Evolutionary conservation across 2,888 invertebrate species (phyloP).

Genomic region (Entomobrya multifasciata): DNA sequence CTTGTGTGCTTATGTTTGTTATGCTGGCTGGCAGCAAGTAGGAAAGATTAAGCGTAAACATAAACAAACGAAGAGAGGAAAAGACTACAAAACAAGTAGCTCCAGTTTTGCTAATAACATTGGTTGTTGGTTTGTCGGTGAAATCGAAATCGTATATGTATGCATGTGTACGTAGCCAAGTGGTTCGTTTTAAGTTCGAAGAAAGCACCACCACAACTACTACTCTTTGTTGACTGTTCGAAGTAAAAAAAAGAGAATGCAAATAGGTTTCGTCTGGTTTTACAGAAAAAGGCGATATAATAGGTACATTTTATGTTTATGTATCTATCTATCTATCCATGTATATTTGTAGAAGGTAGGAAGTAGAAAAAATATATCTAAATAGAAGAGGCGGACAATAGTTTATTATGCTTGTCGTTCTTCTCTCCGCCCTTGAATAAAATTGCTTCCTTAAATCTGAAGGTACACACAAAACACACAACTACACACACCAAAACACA

Average conservation of each 20-base stretch:
- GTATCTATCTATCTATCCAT: no score
- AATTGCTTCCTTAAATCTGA: conserved; percentile 48
- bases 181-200: no score
- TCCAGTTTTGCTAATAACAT: conserved; percentile 24
- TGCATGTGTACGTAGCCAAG: no score
- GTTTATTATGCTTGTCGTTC: conserved; percentile 53
- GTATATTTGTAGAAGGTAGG: no score
- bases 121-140: not conserved
- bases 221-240: not conserved
- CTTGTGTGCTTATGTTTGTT: not conserved
- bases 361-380: conserved; percentile 6
- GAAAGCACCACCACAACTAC: not conserved
- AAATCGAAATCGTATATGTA: no score
- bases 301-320: no score
- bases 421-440: conserved; percentile 48
- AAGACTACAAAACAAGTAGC: no score
- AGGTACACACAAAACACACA: not conserved
- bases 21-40: not conserved
- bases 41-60: not conserved
- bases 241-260: not conserved
- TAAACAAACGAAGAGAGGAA: not conserved
- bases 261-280: conserved; percentile 8
- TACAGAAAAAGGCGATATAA: not conserved
- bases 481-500: not conserved
- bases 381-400: conserved; percentile 51